Evolutionary conservation across 2,797 vertebrate species (phyloP).

Genomic region (Anabacerthia variegaticeps): DNA sequence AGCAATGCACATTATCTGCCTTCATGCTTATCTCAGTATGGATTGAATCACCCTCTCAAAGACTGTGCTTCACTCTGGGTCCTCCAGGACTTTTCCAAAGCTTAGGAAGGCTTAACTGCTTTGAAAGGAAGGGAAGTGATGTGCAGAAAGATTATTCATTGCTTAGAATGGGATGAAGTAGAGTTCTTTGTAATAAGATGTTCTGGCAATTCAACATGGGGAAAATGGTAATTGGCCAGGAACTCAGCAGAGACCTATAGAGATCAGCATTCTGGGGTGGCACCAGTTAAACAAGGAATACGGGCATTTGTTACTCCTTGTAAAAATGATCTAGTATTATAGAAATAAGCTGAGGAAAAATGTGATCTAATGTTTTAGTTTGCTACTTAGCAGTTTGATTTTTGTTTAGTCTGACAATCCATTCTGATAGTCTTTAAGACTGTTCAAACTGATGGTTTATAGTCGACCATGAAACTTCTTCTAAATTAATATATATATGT

Average conservation of each 20-base stretch:
- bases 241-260: neutral
- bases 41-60: neutral
- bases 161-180: neutral
- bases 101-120: neutral
- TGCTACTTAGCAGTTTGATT: neutral
- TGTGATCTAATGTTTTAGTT: neutral
- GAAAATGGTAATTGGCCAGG: neutral
- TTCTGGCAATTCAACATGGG: neutral
- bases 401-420: neutral
- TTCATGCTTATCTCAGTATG: neutral
- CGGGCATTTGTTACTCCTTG: neutral
- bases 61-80: neutral
- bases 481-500: neutral
- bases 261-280: neutral
- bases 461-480: neutral
- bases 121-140: neutral
- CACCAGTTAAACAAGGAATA: neutral
- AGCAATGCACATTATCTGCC: neutral
- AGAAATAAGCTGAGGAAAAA: neutral
- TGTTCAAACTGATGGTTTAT: neutral
- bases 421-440: neutral
- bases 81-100: neutral
- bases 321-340: neutral
- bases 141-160: neutral
- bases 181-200: neutral